Evolutionary conservation across 1,140 invertebrate genomes (phyloP).

Genomic region (Mamestra configurata): DNA sequence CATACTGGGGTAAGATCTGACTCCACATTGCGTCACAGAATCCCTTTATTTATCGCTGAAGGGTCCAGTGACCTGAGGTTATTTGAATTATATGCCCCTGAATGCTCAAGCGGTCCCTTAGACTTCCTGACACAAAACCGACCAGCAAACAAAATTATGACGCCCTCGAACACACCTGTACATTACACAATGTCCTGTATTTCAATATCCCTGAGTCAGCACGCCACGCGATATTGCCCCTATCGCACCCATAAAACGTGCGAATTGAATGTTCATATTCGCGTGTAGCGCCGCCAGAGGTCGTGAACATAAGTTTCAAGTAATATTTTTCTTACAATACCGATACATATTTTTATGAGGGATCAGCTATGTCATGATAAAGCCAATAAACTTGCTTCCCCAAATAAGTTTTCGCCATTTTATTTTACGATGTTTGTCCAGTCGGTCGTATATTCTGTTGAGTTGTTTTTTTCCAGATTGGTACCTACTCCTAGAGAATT

Average conservation of each 20-base stretch:
- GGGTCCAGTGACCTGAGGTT: slow-evolving; percentile 4
- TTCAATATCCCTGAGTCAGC: slow-evolving; percentile 66
- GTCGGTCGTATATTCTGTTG: slow-evolving; percentile 38
- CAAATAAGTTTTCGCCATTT: slow-evolving; percentile 80
- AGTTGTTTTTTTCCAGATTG: slow-evolving; percentile 15
- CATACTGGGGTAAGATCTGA: too few species aligned
- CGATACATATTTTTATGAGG: slow-evolving; percentile 84
- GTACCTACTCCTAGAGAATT: slow-evolving; percentile 5
- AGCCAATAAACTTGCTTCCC: slow-evolving; percentile 78
- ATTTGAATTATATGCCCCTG: slow-evolving; percentile 42
- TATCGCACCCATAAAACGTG: slow-evolving; percentile 59
- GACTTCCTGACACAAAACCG: slow-evolving; percentile 48
- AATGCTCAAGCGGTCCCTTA: slow-evolving; percentile 42
- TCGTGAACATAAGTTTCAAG: slow-evolving; percentile 66
- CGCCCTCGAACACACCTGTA: slow-evolving; percentile 62
- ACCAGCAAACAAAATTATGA: slow-evolving; percentile 64
- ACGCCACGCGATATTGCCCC: slow-evolving; percentile 61
- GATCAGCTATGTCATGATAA: slow-evolving; percentile 79
- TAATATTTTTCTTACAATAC: slow-evolving; percentile 74
- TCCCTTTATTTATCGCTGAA: not conserved
- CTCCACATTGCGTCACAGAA: not conserved
- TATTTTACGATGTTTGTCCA: slow-evolving; percentile 74
- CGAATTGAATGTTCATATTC: slow-evolving; percentile 63
- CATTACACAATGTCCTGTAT: slow-evolving; percentile 59
- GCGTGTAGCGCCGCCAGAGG: slow-evolving; percentile 52